A percentile compares a stretch with the other conserved stretches of the same genome.
phyloP scores from a whole-genome alignment of 1,140 invertebrate species.

The Zaprionus africanus region DNA sequence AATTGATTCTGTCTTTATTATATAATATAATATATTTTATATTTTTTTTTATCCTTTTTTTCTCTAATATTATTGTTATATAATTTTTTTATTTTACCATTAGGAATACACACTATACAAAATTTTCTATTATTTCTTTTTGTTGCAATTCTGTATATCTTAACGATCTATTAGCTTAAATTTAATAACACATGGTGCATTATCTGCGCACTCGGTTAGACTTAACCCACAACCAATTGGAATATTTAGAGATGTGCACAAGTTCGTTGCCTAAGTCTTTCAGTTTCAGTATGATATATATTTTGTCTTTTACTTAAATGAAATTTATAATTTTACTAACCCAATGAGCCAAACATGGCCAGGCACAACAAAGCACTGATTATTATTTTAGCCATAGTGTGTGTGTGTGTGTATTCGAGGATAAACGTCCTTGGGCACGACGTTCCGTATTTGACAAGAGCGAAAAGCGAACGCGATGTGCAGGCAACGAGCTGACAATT shows the following conservation, averaged over 20 bases:
- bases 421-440: slow-evolving; percentile 50
- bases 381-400: slow-evolving; percentile 71
- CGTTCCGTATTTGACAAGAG: slow-evolving; percentile 18
- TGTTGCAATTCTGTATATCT: not conserved
- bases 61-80: no score
- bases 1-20: no score
- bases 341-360: slow-evolving; percentile 80
- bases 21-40: no score
- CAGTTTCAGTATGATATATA: slow-evolving; percentile 37
- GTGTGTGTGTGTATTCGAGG: slow-evolving; percentile 17
- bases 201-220: slow-evolving; percentile 4
- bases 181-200: no score
- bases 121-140: not conserved
- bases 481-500: slow-evolving; percentile 75
- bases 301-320: slow-evolving; percentile 19
- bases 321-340: slow-evolving; percentile 65
- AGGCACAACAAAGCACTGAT: slow-evolving; percentile 78
- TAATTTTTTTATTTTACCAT: no score
- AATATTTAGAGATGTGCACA: slow-evolving; percentile 21
- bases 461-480: slow-evolving; percentile 67
- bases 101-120: not conserved
- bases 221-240: slow-evolving; percentile 39
- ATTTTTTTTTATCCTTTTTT: no score
- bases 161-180: no score
- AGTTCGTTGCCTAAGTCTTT: slow-evolving; percentile 65